A percentile compares a stretch with the other conserved stretches of the same genome.
phyloP scores from a whole-genome alignment of 2,888 invertebrate genomes.

The Strigamia transsilvanica region DNA sequence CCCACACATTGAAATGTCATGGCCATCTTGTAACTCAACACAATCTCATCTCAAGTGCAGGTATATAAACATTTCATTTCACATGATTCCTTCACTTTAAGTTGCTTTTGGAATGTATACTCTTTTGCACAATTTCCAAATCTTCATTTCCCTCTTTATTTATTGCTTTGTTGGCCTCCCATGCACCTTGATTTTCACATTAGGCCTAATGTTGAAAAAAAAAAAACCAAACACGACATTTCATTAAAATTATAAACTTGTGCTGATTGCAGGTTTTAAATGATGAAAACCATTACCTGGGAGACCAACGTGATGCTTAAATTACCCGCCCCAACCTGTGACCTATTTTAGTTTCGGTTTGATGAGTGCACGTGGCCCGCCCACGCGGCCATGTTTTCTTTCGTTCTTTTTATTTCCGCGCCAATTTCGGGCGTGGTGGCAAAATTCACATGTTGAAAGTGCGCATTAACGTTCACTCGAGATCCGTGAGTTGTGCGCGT shows the following conservation, averaged over 20 bases:
- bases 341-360: conserved; percentile 14
- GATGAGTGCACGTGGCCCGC: background rate
- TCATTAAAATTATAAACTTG: conserved; percentile 1
- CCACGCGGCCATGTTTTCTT: background rate
- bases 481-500: conserved; percentile 4
- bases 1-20: background rate
- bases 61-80: background rate
- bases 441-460: background rate
- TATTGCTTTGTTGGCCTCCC: conserved; percentile 9
- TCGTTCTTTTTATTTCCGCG: conserved; percentile 36
- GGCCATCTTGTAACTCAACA: conserved; percentile 15
- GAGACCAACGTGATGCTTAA: conserved; percentile 14
- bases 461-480: background rate
- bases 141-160: background rate
- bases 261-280: conserved; percentile 10
- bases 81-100: background rate
- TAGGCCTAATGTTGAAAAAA: background rate
- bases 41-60: conserved; percentile 4
- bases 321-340: conserved; percentile 29
- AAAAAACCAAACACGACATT: background rate
- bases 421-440: conserved; percentile 37
- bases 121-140: background rate
- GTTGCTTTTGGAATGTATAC: background rate
- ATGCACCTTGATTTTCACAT: conserved; percentile 4
- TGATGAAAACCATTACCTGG: conserved; percentile 22